These are phyloP conservation scores for Ptychochromis oligacanthus DNA, from an alignment of 2,113 vertebrate genomes.

Conservation along the genomic window DNA sequence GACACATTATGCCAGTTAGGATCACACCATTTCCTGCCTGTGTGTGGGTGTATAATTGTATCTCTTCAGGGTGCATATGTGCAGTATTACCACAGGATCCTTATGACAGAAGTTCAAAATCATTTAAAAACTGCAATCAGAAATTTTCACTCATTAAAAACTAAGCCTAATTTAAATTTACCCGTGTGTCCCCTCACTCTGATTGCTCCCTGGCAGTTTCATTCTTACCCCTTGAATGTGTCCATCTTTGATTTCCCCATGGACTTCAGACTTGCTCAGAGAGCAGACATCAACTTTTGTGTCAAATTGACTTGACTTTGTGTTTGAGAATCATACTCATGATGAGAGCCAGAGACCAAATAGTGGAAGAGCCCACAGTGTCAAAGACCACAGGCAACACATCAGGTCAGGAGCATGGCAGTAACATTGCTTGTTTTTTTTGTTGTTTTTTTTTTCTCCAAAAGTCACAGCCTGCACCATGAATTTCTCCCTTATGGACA, in stretches of 20 bases:
- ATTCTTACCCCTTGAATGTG: neutral
- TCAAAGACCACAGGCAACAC: too few species aligned
- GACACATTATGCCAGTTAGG: neutral
- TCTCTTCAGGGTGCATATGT: constrained; percentile 9
- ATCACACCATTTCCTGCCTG: constrained; percentile 8
- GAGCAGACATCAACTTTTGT: too few species aligned
- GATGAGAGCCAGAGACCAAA: too few species aligned
- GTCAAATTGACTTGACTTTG: too few species aligned
- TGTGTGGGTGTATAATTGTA: constrained; percentile 10
- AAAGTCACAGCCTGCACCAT: too few species aligned
- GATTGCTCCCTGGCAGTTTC: neutral
- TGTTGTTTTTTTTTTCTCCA: too few species aligned
- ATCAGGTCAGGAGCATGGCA: too few species aligned
- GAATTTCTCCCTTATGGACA: too few species aligned
- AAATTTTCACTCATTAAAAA: neutral
- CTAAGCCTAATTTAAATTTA: neutral
- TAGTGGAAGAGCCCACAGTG: too few species aligned
- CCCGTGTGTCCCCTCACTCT: neutral
- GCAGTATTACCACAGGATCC: neutral
- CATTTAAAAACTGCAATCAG: neutral
- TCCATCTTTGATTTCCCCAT: neutral
- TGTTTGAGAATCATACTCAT: too few species aligned
- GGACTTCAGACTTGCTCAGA: too few species aligned
- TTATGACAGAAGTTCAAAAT: neutral
- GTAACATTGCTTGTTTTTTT: too few species aligned